phyloP scores from a whole-genome alignment of 2,113 vertebrate genomes.

The Mola mola region DNA sequence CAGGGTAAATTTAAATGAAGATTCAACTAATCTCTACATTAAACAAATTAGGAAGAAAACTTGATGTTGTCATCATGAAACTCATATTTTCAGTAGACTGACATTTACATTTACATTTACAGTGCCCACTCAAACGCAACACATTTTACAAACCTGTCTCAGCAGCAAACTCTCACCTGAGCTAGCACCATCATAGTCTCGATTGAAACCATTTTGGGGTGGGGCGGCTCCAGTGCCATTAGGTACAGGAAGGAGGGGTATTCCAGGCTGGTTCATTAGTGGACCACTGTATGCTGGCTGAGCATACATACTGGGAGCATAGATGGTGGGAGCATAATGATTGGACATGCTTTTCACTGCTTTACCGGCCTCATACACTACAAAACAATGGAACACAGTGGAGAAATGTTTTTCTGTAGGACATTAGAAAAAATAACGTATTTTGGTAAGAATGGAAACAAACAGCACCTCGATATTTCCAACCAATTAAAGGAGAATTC shows the following conservation, averaged over 20 bases:
- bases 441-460: too few species aligned
- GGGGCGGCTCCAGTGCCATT: slow-evolving; percentile 43
- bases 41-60: accelerated
- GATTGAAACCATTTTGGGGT: slow-evolving; percentile 78
- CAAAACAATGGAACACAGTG: background rate
- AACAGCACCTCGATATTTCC: too few species aligned
- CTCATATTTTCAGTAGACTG: background rate
- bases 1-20: background rate
- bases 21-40: background rate
- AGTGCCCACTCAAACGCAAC: too few species aligned
- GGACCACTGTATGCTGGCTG: slow-evolving; percentile 76
- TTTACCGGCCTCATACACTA: slow-evolving; percentile 93
- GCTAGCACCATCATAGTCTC: slow-evolving; percentile 85
- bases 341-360: slow-evolving; percentile 84
- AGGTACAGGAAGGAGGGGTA: slow-evolving; percentile 82
- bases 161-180: slow-evolving; percentile 77
- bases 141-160: background rate
- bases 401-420: too few species aligned
- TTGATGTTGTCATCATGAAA: background rate
- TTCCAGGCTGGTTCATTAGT: slow-evolving; percentile 51
- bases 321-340: slow-evolving; percentile 81
- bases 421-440: background rate
- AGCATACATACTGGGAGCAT: slow-evolving; percentile 83
- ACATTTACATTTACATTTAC: too few species aligned
- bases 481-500: too few species aligned